These are phyloP conservation scores for Chrysopilus asiliformis DNA, from an alignment of 2,888 invertebrate genomes.

Conservation along the genomic window DNA sequence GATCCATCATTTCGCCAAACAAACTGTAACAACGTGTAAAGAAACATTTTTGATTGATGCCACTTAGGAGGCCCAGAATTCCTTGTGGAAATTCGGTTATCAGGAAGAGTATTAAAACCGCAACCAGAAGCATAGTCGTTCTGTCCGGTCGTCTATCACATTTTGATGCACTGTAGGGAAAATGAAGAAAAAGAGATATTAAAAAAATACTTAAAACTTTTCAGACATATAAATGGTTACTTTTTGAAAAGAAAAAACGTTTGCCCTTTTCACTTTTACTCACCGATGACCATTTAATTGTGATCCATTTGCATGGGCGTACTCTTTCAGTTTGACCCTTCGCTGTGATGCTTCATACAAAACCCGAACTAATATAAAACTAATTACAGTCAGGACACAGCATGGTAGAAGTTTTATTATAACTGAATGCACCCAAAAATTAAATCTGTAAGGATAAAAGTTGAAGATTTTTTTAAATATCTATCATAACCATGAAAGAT, in stretches of 20 bases:
- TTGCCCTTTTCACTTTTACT: too few relatives aligned
- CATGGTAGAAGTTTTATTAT: constrained; percentile 65
- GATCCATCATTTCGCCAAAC: constrained; percentile 79
- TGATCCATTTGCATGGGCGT: constrained; percentile 41
- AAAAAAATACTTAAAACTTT: background rate
- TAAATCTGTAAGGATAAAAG: constrained; percentile 33
- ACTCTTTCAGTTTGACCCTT: constrained; percentile 53
- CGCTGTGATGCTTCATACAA: constrained; percentile 62
- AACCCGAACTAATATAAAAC: constrained; percentile 48
- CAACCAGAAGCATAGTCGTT: constrained; percentile 80
- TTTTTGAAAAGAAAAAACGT: too few relatives aligned
- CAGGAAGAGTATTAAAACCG: constrained; percentile 72
- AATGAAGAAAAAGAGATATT: too few relatives aligned
- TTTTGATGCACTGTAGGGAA: constrained; percentile 37
- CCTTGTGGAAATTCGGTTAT: constrained; percentile 83
- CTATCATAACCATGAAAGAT: background rate
- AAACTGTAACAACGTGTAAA: constrained; percentile 66
- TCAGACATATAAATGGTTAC: too few relatives aligned
- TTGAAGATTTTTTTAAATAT: background rate
- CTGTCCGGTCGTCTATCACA: constrained; percentile 67
- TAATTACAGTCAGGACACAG: constrained; percentile 53
- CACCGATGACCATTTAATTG: constrained; percentile 21
- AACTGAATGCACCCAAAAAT: constrained; percentile 66
- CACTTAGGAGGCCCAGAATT: constrained; percentile 55
- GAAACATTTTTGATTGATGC: constrained; percentile 54